Percentiles rank a stretch among this genome's conserved stretches.
phyloP scores from a whole-genome alignment of 2,888 invertebrate species.

The Hydropsyche betteni region DNA sequence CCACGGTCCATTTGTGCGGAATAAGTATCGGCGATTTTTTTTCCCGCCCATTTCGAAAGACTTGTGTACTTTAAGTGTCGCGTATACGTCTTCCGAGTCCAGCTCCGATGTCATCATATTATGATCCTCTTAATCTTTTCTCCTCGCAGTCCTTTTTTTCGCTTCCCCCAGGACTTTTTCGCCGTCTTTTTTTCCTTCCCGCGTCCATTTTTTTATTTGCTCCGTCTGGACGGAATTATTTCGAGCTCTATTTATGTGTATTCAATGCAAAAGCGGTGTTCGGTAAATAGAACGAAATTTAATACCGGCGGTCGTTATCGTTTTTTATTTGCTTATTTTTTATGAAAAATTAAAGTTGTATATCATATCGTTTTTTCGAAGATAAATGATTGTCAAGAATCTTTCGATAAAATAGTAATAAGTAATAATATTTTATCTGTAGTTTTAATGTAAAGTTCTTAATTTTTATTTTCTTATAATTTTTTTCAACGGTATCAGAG shows the following conservation, averaged over 20 bases:
- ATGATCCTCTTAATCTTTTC: slow-evolving; percentile 25
- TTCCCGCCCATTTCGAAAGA: too few species aligned
- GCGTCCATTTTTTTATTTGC: background rate
- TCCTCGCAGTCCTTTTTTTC: background rate
- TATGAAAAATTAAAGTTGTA: background rate
- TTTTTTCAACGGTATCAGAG: too few species aligned
- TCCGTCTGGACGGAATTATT: too few species aligned
- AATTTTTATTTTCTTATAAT: too few species aligned
- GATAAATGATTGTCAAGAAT: too few species aligned
- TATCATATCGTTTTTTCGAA: background rate
- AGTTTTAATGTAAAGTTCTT: too few species aligned
- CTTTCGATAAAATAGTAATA: too few species aligned
- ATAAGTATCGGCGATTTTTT: too few species aligned
- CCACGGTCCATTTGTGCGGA: too few species aligned
- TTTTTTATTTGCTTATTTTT: background rate
- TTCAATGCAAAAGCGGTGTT: slow-evolving; percentile 6
- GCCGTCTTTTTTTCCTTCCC: background rate
- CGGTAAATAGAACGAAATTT: slow-evolving; percentile 21
- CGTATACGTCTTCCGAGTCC: background rate
- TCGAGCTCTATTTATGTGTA: slow-evolving; percentile 13
- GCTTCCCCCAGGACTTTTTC: slow-evolving; percentile 2
- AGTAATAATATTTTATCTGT: too few species aligned
- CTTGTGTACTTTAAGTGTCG: too few species aligned
- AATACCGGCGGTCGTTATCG: slow-evolving; percentile 1
- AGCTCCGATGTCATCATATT: slow-evolving; percentile 14